A percentile compares a stretch with the other conserved stretches of the same genome.
These are phyloP conservation scores for Dione juno DNA, from an alignment of 2,888 invertebrate species.

Conservation along the genomic window DNA sequence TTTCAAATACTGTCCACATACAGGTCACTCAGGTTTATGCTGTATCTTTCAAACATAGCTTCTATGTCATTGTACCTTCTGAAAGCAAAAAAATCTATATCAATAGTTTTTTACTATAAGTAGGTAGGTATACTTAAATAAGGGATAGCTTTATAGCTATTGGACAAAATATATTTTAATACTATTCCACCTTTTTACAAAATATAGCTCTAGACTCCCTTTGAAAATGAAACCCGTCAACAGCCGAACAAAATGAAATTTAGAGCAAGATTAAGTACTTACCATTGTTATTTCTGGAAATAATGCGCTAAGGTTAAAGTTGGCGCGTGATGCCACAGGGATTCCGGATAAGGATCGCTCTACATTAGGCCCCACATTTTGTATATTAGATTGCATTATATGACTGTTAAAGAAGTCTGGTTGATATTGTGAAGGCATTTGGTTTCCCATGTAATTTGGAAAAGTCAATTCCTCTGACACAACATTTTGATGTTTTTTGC, in stretches of 20 bases:
- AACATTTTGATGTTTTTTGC: conserved; percentile 68
- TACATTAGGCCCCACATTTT: conserved; percentile 65
- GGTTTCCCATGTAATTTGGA: conserved; percentile 73
- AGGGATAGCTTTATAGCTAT: neutral
- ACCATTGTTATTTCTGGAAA: conserved; percentile 92
- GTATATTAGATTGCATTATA: conserved; percentile 71
- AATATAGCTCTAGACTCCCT: neutral
- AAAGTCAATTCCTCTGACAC: conserved; percentile 71
- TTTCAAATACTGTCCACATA: neutral
- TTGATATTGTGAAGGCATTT: conserved; percentile 74
- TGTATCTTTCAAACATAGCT: conserved; percentile 12
- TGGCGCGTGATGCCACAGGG: conserved; percentile 82
- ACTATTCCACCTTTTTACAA: neutral
- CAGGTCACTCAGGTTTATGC: neutral
- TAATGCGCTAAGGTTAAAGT: conserved; percentile 92
- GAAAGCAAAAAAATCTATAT: conserved; percentile 56
- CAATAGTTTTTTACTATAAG: too few relatives aligned
- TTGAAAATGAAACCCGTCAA: neutral
- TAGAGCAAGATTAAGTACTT: conserved; percentile 48
- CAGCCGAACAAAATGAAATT: neutral
- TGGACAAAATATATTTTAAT: neutral
- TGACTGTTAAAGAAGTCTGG: conserved; percentile 76
- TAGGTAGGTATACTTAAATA: neutral
- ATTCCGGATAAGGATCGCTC: conserved; percentile 69
- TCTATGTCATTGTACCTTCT: conserved; percentile 75